phyloP scores from a whole-genome alignment of 2,797 vertebrate genomes.

The Heliangelus exortis region DNA sequence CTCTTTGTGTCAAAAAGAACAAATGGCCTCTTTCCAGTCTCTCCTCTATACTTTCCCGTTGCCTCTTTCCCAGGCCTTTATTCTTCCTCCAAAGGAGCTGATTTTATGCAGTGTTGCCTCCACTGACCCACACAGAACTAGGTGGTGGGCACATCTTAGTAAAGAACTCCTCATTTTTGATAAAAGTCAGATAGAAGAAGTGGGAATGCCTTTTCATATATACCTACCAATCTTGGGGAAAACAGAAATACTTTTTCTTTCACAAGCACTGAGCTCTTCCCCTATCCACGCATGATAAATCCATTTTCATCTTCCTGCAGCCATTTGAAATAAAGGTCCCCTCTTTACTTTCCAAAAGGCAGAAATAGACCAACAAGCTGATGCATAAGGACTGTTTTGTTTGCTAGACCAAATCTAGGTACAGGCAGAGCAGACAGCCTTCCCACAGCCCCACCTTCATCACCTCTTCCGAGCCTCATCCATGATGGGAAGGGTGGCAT shows the following conservation, averaged over 20 bases:
- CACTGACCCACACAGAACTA: not conserved
- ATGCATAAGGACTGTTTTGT: not conserved
- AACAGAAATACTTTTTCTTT: not conserved
- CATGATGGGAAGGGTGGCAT: not conserved
- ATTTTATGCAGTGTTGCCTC: not conserved
- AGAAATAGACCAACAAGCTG: not conserved
- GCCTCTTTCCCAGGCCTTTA: not conserved
- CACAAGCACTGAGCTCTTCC: not conserved
- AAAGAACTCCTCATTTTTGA: not conserved
- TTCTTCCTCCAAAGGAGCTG: not conserved
- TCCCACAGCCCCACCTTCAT: not conserved
- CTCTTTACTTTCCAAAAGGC: not conserved
- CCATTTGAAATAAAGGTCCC: not conserved
- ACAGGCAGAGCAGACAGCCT: not conserved
- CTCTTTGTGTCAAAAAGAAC: not conserved
- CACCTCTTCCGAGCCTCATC: rapidly evolving
- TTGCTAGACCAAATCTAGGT: not conserved
- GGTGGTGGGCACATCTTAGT: not conserved
- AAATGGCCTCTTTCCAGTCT: not conserved
- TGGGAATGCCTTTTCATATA: not conserved
- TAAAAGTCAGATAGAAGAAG: not conserved
- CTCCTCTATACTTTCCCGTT: not conserved
- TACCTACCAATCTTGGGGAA: not conserved
- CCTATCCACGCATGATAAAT: not conserved
- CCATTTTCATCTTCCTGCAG: not conserved